These are phyloP conservation scores for Euleptes europaea DNA, from an alignment of 2,113 vertebrate genomes.

Conservation along the genomic window DNA sequence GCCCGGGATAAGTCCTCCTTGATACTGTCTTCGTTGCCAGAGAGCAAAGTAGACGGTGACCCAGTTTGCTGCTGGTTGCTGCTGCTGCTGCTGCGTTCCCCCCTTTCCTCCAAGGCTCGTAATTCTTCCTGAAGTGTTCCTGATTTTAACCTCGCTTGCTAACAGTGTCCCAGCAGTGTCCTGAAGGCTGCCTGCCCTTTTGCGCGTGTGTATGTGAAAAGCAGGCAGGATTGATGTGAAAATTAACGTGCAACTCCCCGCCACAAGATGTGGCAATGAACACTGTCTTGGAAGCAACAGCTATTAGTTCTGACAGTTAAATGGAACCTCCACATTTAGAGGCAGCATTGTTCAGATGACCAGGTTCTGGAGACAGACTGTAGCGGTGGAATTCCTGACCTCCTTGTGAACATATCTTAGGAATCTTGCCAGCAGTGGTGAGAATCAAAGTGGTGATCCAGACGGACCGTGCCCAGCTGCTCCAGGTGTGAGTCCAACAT, in stretches of 20 bases:
- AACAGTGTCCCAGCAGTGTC: background rate
- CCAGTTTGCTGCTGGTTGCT: background rate
- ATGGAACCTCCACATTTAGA: background rate
- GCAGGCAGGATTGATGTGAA: no score
- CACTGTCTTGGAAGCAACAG: background rate
- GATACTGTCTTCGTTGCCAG: background rate
- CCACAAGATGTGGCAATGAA: no score
- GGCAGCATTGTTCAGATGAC: background rate
- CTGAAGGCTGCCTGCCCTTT: background rate
- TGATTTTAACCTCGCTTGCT: background rate
- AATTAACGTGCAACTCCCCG: no score
- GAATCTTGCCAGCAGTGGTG: no score
- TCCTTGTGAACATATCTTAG: no score
- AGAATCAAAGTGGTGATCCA: no score
- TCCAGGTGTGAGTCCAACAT: no score
- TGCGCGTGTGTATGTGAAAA: no score
- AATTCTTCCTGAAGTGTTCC: background rate
- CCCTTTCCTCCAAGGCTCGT: background rate
- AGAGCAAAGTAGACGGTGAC: background rate
- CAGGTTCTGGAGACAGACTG: no score
- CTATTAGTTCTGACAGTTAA: background rate
- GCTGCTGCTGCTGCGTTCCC: background rate
- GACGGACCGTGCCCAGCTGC: no score
- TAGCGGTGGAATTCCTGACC: no score
- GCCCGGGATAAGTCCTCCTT: background rate